These are phyloP conservation scores for Siniperca obscura DNA, from an alignment of 2,797 vertebrate genomes.

Conservation along the genomic window DNA sequence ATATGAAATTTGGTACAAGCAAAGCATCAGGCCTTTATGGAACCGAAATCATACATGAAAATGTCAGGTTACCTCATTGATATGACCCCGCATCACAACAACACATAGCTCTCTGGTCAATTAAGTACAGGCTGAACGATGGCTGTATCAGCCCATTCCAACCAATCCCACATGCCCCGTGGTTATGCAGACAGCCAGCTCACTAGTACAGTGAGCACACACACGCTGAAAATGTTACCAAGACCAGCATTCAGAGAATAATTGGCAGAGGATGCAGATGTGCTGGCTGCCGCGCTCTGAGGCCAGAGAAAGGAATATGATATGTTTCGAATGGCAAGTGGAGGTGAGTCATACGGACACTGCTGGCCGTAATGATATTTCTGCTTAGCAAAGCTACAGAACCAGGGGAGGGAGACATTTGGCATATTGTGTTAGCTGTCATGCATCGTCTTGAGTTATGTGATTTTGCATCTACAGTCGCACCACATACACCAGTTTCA, in stretches of 20 bases:
- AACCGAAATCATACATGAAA: conserved; percentile 53
- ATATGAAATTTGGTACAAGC: conserved; percentile 46
- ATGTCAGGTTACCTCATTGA: conserved; percentile 65
- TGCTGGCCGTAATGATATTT: conserved; percentile 72
- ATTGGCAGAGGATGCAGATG: conserved; percentile 82
- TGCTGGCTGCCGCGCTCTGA: conserved; percentile 61
- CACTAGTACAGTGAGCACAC: conserved; percentile 35
- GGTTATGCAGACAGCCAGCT: conserved; percentile 63
- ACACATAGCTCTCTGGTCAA: conserved; percentile 61
- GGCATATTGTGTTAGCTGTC: conserved; percentile 68
- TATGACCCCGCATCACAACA: conserved; percentile 52
- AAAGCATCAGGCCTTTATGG: conserved; percentile 52
- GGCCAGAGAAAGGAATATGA: conserved; percentile 69
- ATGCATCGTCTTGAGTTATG: conserved; percentile 36
- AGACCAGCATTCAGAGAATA: conserved; percentile 69
- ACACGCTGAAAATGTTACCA: conserved; percentile 49
- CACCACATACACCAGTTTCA: conserved; percentile 52
- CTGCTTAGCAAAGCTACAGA: conserved; percentile 66
- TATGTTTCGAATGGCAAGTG: conserved; percentile 79
- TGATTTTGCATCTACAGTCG: conserved; percentile 55
- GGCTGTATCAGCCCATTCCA: conserved; percentile 46
- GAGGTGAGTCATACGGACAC: conserved; percentile 80
- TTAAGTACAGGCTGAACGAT: conserved; percentile 57
- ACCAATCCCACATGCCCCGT: conserved; percentile 56
- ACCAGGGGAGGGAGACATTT: conserved; percentile 53